Base-by-base conservation (phyloP, 1,140 invertebrate genomes). In the Drosophila guanche region DNA sequence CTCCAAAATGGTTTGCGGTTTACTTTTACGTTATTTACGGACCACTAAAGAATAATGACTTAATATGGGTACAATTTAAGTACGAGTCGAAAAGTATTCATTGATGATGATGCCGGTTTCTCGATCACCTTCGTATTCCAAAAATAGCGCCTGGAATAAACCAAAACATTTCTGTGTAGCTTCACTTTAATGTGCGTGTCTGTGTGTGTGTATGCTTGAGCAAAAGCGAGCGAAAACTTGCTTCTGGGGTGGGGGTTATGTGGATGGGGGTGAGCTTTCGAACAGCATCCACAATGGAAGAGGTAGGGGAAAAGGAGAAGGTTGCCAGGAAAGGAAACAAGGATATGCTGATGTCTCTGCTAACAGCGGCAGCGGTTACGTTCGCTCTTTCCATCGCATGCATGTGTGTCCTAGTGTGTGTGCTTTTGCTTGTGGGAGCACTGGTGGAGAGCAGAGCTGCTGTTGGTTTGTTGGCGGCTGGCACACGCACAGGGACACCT, bases 261-360 rank as follows among this genome's bases (percentile, higher is more conserved):
- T 29, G 40, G 76, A 46, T 41, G 59, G 52, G 58, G 29, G n/a
- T n/a, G 25, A 43, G 66, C 65, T 50, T 53, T 50, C 60, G 52
- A 88, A 88, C 79, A 88, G 83, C 84, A 83, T 88, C 83, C 83
- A 86, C 83, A 79, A 71, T 51, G 55, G 67, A 48, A 75, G 37
- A 67, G 57, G 29, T 43, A 62, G 52, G 54, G 50, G 60, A 74
- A 60, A 76, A 56, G 54, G 62, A 66, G 71, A 33, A 46, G 43
- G 57, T 45, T 59, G 48, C 50, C 81, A 85, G 81, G 81, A 85
- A 81, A 80, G 53, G 70, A 80, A 81, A 79, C 57, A 79, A 79
- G 76, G 76, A 86, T 86, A 69, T 72, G 50, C 61, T 83, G 53
- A 57, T 76, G 53, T 60, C 55, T 50, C 76, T 85, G 81, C 73